Percentiles rank a stretch among this genome's conserved stretches.
Conservation (phyloP, 2,113 vertebrate species). For the western clawed frog (Xenopus tropicalis) region DNA sequence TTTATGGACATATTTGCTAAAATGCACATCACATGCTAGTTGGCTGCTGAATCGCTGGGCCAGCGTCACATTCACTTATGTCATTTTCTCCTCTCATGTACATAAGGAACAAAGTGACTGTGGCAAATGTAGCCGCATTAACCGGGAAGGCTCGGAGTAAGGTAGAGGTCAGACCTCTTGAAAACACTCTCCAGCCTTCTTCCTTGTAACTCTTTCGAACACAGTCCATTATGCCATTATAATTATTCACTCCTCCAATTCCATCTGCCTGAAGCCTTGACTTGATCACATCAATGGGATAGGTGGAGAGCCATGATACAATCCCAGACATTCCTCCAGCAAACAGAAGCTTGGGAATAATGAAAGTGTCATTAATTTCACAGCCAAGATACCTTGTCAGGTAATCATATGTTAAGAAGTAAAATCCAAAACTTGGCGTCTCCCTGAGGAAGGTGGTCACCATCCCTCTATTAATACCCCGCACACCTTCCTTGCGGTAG, state of each 20-base stretch:
- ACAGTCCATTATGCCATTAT: constrained; percentile 85
- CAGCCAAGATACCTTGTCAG: constrained; percentile 83
- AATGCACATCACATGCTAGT: constrained; percentile 69
- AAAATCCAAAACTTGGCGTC: constrained; percentile 91
- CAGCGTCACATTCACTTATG: constrained; percentile 66
- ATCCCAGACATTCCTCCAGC: constrained; percentile 90
- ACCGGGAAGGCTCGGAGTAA: constrained; percentile 92
- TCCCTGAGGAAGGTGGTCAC: constrained; percentile 84
- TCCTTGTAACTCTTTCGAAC: constrained; percentile 75
- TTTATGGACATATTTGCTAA: neutral
- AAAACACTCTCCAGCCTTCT: constrained; percentile 90
- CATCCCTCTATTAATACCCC: constrained; percentile 89
- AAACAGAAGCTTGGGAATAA: constrained; percentile 91
- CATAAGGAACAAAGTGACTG: constrained; percentile 86
- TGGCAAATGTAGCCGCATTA: constrained; percentile 92
- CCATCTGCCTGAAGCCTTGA: constrained; percentile 93
- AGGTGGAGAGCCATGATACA: constrained; percentile 90
- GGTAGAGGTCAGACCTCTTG: constrained; percentile 87
- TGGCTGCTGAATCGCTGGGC: constrained; percentile 68
- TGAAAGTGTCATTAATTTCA: constrained; percentile 76
- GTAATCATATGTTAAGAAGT: constrained; percentile 88
- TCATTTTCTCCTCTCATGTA: constrained; percentile 69
- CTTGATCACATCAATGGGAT: constrained; percentile 92
- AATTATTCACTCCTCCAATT: constrained; percentile 73
- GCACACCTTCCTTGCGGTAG: constrained; percentile 82